Conservation (phyloP, 2,888 invertebrate genomes). For the Xestia sexstrigata region DNA sequence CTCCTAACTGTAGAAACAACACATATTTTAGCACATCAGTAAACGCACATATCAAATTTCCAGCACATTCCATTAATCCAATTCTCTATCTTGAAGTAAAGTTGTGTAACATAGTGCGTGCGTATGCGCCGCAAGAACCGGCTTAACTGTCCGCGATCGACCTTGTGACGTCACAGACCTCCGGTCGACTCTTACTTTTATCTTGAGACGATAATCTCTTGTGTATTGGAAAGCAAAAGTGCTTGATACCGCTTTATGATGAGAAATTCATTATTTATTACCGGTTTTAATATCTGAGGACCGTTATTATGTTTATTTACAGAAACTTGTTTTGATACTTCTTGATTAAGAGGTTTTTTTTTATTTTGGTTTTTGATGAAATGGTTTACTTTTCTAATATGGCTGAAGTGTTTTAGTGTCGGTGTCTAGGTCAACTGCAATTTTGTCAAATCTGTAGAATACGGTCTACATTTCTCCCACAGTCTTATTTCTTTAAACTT, state of each 20-base stretch:
- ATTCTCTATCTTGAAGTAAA: neutral
- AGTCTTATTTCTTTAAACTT: neutral
- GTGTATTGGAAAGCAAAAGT: constrained; percentile 61
- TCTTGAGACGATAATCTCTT: constrained; percentile 45
- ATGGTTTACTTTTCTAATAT: constrained; percentile 18
- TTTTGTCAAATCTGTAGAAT: neutral
- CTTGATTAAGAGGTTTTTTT: neutral
- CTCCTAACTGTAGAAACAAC: neutral
- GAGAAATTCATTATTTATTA: constrained; percentile 49
- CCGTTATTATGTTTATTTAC: constrained; percentile 16
- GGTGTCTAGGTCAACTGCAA: neutral
- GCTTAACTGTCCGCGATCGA: constrained; percentile 42
- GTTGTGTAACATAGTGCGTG: constrained; percentile 6
- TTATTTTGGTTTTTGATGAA: neutral
- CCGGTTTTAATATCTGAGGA: neutral
- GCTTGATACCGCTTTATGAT: constrained; percentile 28
- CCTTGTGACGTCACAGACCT: constrained; percentile 57
- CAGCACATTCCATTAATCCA: neutral
- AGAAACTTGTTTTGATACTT: neutral
- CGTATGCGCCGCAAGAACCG: constrained; percentile 15
- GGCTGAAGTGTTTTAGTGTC: neutral
- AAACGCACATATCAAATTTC: neutral
- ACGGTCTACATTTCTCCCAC: neutral
- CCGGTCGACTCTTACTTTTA: constrained; percentile 61
- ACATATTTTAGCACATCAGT: neutral